phyloP scores from a whole-genome alignment of 2,797 vertebrate species.

The Lagodon rhomboides region DNA sequence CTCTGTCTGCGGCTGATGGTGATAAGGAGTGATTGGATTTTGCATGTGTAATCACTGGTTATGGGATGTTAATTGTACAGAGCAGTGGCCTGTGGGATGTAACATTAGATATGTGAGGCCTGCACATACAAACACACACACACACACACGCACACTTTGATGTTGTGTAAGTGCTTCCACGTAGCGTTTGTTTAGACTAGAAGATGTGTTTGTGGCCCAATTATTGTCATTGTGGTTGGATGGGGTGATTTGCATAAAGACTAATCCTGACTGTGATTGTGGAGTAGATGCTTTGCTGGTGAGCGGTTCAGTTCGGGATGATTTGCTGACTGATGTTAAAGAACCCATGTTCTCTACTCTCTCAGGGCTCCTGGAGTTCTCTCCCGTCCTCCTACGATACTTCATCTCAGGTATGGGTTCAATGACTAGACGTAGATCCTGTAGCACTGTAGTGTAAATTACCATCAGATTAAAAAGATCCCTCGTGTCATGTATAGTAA shows the following conservation, averaged over 20 bases:
- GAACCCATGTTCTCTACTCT: slow-evolving; percentile 73
- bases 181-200: slow-evolving; percentile 55
- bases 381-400: slow-evolving; percentile 82
- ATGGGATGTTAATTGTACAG: slow-evolving; percentile 78
- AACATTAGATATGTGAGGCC: slow-evolving; percentile 54
- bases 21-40: slow-evolving; percentile 77
- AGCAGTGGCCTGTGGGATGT: slow-evolving; percentile 65
- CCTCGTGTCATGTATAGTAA: slow-evolving; percentile 45
- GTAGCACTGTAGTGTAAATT: slow-evolving; percentile 39
- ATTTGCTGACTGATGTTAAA: slow-evolving; percentile 66
- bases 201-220: slow-evolving; percentile 52
- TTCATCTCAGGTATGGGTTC: slow-evolving; percentile 83
- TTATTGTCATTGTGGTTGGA: slow-evolving; percentile 38
- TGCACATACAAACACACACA: neutral
- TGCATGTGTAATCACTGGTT: slow-evolving; percentile 79
- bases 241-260: slow-evolving; percentile 50
- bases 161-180: slow-evolving; percentile 28
- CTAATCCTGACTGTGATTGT: slow-evolving; percentile 45
- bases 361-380: slow-evolving; percentile 83
- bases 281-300: slow-evolving; percentile 28
- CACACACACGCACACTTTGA: slow-evolving; percentile 6
- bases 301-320: slow-evolving; percentile 28
- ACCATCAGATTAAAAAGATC: slow-evolving; percentile 30
- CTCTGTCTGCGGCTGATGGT: slow-evolving; percentile 57
- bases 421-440: slow-evolving; percentile 49